phyloP scores from a whole-genome alignment of 2,797 vertebrate genomes.

The Argya squamiceps region DNA sequence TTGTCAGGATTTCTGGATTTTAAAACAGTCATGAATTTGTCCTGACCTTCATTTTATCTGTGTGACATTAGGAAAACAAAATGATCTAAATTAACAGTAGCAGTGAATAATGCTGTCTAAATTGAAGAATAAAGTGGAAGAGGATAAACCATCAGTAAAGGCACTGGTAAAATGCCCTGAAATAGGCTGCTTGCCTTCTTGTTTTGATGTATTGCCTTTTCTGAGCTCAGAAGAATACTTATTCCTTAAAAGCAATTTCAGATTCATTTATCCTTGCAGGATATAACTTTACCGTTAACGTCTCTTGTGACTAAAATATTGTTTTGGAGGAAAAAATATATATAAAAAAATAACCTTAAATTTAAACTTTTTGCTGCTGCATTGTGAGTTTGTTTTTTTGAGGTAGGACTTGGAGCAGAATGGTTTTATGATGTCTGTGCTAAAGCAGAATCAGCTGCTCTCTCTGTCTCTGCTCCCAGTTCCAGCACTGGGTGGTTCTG shows the following conservation, averaged over 20 bases:
- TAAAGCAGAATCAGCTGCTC: background rate
- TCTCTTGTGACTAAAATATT: constrained; percentile 28
- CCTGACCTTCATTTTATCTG: background rate
- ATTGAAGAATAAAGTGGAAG: background rate
- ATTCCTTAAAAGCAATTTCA: constrained; percentile 30
- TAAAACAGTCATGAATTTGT: background rate
- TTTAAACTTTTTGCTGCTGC: background rate
- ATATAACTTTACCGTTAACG: background rate
- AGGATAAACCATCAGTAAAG: background rate
- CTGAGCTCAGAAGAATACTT: background rate
- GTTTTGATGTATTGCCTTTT: background rate
- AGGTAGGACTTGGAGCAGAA: background rate
- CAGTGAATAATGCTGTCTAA: background rate
- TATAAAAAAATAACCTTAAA: background rate
- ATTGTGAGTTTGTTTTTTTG: background rate
- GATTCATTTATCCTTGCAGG: constrained; percentile 27
- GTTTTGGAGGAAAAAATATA: background rate
- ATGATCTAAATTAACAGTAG: background rate
- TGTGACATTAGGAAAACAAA: background rate
- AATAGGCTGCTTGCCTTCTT: background rate
- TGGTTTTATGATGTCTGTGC: background rate
- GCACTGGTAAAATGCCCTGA: background rate
- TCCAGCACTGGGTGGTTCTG: background rate
- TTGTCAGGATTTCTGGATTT: background rate
- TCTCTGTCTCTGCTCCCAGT: background rate